phyloP scores from a whole-genome alignment of 2,113 vertebrate genomes.

The Sapayoa aenigma region DNA sequence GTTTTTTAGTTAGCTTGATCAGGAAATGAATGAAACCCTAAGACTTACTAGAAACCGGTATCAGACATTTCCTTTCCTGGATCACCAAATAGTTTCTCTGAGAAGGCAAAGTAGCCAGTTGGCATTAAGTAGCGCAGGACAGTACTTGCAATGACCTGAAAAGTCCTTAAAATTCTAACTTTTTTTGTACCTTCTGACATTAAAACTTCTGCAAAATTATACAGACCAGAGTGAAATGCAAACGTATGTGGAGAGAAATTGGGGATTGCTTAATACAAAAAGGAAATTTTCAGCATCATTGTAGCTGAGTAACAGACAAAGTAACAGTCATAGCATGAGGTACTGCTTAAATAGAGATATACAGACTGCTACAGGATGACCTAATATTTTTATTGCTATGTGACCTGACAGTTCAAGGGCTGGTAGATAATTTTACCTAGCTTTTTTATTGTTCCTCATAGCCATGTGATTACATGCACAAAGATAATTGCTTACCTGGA shows the following conservation, averaged over 20 bases:
- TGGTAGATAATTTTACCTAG: background rate
- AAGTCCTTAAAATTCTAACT: background rate
- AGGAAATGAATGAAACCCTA: background rate
- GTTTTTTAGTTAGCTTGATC: background rate
- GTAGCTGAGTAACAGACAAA: background rate
- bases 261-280: background rate
- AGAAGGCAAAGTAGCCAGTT: background rate
- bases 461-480: background rate
- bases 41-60: background rate
- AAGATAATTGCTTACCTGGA: background rate
- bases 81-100: background rate
- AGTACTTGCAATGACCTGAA: background rate
- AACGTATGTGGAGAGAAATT: background rate
- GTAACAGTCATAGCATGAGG: background rate
- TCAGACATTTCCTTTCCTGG: background rate
- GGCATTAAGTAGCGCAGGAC: background rate
- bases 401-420: conserved; percentile 5
- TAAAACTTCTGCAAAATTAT: background rate
- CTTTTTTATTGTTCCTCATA: background rate
- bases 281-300: background rate
- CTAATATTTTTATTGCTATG: background rate
- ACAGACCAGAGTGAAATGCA: background rate
- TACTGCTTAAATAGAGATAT: background rate
- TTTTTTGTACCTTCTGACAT: background rate
- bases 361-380: background rate